phyloP scores from a whole-genome alignment of 2,888 invertebrate genomes.

The Corbicula japonica region DNA sequence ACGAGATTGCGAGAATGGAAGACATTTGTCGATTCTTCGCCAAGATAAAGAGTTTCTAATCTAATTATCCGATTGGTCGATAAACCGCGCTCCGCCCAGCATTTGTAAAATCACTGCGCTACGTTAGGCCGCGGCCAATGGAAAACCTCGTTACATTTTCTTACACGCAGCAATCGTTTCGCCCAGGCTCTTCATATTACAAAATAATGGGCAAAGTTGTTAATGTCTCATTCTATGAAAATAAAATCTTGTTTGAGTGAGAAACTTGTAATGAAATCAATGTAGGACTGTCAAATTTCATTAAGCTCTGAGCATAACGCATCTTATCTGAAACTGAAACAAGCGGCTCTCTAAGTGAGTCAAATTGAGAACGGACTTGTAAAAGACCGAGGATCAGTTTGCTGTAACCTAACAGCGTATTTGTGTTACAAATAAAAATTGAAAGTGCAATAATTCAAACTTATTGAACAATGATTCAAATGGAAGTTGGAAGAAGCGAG shows the following conservation, averaged over 20 bases:
- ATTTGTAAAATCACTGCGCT: slow-evolving; percentile 43
- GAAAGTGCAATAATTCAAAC: slow-evolving; percentile 15
- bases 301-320: slow-evolving; percentile 36
- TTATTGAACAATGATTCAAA: slow-evolving; percentile 42
- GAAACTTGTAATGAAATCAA: slow-evolving; percentile 67
- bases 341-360: too few species aligned
- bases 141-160: slow-evolving; percentile 47
- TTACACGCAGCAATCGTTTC: slow-evolving; percentile 4
- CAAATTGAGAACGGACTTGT: too few species aligned
- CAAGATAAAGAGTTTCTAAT: slow-evolving; percentile 36
- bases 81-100: slow-evolving; percentile 46
- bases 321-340: too few species aligned
- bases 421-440: too few species aligned
- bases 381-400: too few species aligned
- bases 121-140: slow-evolving; percentile 39
- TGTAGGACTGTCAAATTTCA: slow-evolving; percentile 58
- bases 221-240: slow-evolving; percentile 66
- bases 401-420: too few species aligned
- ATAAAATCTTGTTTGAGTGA: slow-evolving; percentile 58
- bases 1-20: slow-evolving; percentile 36
- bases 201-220: slow-evolving; percentile 63
- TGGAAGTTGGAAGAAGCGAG: slow-evolving; percentile 31
- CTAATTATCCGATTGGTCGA: slow-evolving; percentile 53
- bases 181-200: slow-evolving; percentile 43
- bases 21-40: slow-evolving; percentile 43